phyloP scores from a whole-genome alignment of 2,797 vertebrate genomes.

The Pangasius krempfi region DNA sequence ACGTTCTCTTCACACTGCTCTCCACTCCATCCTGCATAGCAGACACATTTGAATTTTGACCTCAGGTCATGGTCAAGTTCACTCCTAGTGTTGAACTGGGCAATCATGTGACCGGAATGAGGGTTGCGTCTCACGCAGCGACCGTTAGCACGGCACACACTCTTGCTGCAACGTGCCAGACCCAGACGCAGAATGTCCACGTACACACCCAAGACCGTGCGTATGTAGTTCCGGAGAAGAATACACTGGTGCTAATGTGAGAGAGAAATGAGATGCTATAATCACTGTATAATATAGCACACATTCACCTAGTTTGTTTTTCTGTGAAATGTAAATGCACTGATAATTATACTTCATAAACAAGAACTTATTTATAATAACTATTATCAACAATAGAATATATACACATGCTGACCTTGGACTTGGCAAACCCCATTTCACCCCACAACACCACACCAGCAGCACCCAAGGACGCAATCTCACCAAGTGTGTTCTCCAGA shows the following conservation, averaged over 20 bases:
- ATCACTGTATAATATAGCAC: neutral
- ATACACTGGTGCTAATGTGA: constrained; percentile 77
- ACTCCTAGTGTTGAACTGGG: constrained; percentile 45
- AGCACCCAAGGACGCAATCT: constrained; percentile 84
- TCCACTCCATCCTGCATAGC: constrained; percentile 81
- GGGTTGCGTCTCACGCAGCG: constrained; percentile 75
- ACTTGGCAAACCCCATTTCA: constrained; percentile 73
- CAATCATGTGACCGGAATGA: constrained; percentile 63
- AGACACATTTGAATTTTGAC: constrained; percentile 78
- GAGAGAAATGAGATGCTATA: neutral
- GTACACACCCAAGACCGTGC: constrained; percentile 78
- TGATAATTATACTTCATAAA: neutral
- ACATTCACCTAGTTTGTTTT: neutral
- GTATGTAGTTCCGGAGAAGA: constrained; percentile 78
- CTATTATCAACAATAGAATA: neutral
- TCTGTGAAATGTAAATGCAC: neutral
- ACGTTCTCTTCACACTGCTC: constrained; percentile 67
- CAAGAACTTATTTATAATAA: constrained; percentile 2
- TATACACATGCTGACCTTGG: constrained; percentile 72
- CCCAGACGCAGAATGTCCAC: constrained; percentile 73
- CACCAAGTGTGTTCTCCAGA: constrained; percentile 83
- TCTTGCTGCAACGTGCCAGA: constrained; percentile 74
- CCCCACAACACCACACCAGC: constrained; percentile 88
- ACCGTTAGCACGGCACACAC: constrained; percentile 75
- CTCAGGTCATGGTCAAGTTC: constrained; percentile 38